phyloP scores from a whole-genome alignment of 1,140 invertebrate species.

The Apis cerana region DNA sequence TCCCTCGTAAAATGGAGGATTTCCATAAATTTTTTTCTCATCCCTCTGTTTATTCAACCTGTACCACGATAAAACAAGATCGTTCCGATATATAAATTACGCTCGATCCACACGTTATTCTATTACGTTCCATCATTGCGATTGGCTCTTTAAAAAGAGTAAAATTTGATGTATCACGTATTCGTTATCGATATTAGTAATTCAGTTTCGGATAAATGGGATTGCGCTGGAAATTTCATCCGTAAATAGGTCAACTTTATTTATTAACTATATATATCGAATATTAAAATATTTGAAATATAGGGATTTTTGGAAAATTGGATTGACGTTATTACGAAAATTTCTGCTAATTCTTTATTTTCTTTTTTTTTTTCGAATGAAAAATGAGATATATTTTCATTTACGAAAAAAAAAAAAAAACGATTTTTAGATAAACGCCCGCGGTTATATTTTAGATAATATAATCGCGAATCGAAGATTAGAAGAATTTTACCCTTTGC shows the following conservation, averaged over 20 bases:
- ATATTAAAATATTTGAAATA: neutral
- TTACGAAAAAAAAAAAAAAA: too few relatives aligned
- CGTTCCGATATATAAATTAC: neutral
- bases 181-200: neutral
- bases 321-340: too few relatives aligned
- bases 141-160: neutral
- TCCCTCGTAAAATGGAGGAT: neutral
- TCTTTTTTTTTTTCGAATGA: too few relatives aligned
- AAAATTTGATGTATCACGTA: too few relatives aligned
- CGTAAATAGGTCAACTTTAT: neutral
- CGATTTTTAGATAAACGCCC: too few relatives aligned
- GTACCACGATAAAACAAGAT: neutral
- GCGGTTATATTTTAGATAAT: neutral
- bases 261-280: neutral
- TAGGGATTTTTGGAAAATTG: too few relatives aligned
- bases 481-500: neutral
- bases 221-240: neutral
- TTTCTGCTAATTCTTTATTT: too few relatives aligned
- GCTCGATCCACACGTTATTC: neutral
- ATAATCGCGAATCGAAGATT: neutral
- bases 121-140: too few relatives aligned
- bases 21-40: neutral
- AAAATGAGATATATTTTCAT: too few relatives aligned
- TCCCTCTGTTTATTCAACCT: neutral
- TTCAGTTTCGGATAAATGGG: neutral